phyloP scores from a whole-genome alignment of 2,888 invertebrate species.

The Drosophila prolongata region DNA sequence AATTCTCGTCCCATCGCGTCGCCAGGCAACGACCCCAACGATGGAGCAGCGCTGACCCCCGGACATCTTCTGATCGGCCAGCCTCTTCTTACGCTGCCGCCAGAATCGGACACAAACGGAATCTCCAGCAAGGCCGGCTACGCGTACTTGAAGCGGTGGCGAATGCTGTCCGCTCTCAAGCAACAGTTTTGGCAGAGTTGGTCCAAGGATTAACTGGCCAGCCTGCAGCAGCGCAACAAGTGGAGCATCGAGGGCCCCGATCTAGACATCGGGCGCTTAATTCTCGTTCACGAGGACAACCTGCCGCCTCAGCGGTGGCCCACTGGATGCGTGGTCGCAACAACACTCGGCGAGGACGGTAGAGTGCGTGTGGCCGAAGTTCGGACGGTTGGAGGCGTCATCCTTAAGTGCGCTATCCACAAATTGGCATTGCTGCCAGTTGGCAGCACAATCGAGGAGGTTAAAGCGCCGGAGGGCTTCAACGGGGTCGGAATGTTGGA shows the following conservation, averaged over 20 bases:
- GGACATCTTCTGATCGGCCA: slow-evolving; percentile 7
- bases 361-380: neutral
- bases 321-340: neutral
- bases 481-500: too few species aligned
- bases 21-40: too few species aligned
- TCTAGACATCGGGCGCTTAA: neutral
- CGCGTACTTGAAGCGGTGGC: neutral
- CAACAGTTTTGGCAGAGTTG: slow-evolving; percentile 11
- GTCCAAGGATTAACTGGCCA: neutral
- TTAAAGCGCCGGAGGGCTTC: too few species aligned
- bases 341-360: neutral
- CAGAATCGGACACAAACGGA: neutral
- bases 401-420: too few species aligned
- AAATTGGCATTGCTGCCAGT: too few species aligned
- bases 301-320: neutral
- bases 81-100: neutral
- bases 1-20: too few species aligned
- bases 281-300: too few species aligned
- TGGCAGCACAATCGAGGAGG: too few species aligned
- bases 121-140: neutral
- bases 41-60: neutral
- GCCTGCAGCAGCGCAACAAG: neutral
- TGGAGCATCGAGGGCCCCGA: neutral
- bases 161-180: slow-evolving; percentile 2
- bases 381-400: neutral